phyloP scores from a whole-genome alignment of 2,797 vertebrate genomes.

The Tamandua tetradactyla region DNA sequence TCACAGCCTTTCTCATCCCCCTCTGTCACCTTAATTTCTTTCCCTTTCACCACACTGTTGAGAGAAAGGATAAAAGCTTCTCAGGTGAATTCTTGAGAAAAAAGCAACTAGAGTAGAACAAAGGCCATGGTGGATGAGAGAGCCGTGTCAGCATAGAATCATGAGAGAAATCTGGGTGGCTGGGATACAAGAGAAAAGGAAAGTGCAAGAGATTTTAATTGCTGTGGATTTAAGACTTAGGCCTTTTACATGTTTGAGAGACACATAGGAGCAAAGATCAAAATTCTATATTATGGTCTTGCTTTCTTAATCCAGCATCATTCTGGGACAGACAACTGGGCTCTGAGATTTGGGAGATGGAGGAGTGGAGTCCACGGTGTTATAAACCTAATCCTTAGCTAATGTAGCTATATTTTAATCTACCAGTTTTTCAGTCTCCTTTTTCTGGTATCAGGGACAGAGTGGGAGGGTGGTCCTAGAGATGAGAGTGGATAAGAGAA shows the following conservation, averaged over 20 bases:
- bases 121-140: not conserved
- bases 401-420: not conserved
- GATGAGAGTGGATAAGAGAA: not conserved
- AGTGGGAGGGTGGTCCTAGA: not conserved
- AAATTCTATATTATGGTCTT: not conserved
- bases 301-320: not conserved
- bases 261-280: not conserved
- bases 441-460: constrained; percentile 5
- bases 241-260: not conserved
- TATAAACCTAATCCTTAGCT: not conserved
- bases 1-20: not conserved
- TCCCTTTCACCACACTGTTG: not conserved
- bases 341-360: not conserved
- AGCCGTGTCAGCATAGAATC: not conserved
- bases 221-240: not conserved
- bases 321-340: not conserved
- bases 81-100: constrained; percentile 45
- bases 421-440: not conserved
- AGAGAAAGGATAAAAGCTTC: constrained; percentile 29
- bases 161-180: not conserved
- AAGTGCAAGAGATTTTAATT: not conserved
- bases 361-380: not conserved
- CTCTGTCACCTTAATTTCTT: not conserved
- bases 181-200: not conserved
- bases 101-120: constrained; percentile 48